Evolutionary conservation across 2,797 vertebrate genomes (phyloP).

Genomic region (Bucorvus abyssinicus): DNA sequence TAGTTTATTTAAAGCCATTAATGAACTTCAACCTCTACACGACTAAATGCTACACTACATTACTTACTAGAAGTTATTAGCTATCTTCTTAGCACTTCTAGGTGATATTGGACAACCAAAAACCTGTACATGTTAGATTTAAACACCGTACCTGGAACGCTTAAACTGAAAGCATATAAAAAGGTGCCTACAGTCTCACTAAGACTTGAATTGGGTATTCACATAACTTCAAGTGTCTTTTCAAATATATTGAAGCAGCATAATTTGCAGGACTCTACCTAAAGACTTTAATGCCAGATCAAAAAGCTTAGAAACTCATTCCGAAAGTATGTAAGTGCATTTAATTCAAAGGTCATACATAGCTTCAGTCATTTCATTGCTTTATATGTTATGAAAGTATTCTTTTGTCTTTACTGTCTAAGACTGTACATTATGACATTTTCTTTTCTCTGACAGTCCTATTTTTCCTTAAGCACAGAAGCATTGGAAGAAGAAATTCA

Average conservation of each 20-base stretch:
- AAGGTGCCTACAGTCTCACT: slow-evolving; percentile 38
- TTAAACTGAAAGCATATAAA: slow-evolving; percentile 52
- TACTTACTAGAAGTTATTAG: slow-evolving; percentile 77
- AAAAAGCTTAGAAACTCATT: slow-evolving; percentile 55
- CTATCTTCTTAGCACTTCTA: slow-evolving; percentile 70
- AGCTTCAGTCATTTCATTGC: background rate
- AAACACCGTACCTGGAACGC: slow-evolving; percentile 49
- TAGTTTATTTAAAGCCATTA: slow-evolving; percentile 83
- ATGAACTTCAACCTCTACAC: slow-evolving; percentile 78
- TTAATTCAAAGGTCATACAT: slow-evolving; percentile 1
- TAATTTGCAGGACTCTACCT: slow-evolving; percentile 33
- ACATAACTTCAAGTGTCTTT: slow-evolving; percentile 34
- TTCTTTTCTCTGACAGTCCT: background rate
- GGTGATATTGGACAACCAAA: slow-evolving; percentile 65
- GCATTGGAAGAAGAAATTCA: slow-evolving; percentile 8
- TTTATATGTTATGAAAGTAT: background rate
- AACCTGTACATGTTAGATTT: slow-evolving; percentile 56
- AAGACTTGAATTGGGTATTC: slow-evolving; percentile 49
- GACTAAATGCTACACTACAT: slow-evolving; percentile 74
- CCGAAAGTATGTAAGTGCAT: background rate
- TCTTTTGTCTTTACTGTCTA: background rate
- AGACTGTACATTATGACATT: background rate
- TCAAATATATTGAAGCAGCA: slow-evolving; percentile 42
- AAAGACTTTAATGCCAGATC: slow-evolving; percentile 42
- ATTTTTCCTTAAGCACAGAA: slow-evolving; percentile 17